Conservation (phyloP, 1,140 invertebrate species). For the Gryllus bimaculatus region DNA sequence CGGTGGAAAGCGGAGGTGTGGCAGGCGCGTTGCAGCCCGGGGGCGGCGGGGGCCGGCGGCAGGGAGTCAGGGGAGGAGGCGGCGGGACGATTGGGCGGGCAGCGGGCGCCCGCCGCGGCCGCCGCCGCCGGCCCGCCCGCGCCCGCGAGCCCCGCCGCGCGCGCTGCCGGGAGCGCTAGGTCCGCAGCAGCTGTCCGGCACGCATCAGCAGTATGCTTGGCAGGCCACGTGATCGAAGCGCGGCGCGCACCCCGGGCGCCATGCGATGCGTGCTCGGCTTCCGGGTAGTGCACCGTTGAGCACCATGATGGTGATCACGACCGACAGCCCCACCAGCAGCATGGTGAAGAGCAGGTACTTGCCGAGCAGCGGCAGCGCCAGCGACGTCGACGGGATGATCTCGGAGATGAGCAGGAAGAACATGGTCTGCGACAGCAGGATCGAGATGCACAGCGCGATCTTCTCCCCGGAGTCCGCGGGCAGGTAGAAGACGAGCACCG, state of each 20-base stretch:
- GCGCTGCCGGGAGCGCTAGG: constrained; percentile 54
- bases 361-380: constrained; percentile 90
- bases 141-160: constrained; percentile 29
- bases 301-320: constrained; percentile 94
- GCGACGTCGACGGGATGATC: constrained; percentile 96
- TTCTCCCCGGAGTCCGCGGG: constrained; percentile 98
- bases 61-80: constrained; percentile 63
- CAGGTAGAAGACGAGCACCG: constrained; percentile 91
- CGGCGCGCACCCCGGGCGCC: constrained; percentile 78
- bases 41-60: constrained; percentile 43
- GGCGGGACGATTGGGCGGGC: constrained; percentile 46
- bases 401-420: constrained; percentile 97
- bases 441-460: constrained; percentile 95
- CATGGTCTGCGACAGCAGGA: constrained; percentile 96
- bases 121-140: constrained; percentile 57
- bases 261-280: constrained; percentile 97
- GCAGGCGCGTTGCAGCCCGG: constrained; percentile 65
- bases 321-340: constrained; percentile 92
- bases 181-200: constrained; percentile 71
- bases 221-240: constrained; percentile 71
- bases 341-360: constrained; percentile 99
- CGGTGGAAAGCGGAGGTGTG: constrained; percentile 42
- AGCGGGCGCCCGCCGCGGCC: constrained; percentile 48
- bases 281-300: constrained; percentile 98
- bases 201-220: constrained; percentile 74